Conservation (phyloP, 2,797 vertebrate species). For the Rhincodon typus region DNA sequence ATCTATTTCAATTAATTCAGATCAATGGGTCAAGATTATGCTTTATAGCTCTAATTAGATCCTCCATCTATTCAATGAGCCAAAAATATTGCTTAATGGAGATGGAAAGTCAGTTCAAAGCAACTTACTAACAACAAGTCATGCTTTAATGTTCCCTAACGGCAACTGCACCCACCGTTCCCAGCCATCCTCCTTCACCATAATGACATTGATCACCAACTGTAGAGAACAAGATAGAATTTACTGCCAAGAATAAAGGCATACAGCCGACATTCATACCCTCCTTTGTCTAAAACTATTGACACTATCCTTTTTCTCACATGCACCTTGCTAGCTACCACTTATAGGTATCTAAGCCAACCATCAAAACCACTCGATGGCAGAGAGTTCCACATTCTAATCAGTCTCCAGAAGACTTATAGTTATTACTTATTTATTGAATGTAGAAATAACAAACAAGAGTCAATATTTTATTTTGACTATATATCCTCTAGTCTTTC, state of each 20-base stretch:
- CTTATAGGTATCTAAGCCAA: neutral
- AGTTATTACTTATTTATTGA: neutral
- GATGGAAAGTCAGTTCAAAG: neutral
- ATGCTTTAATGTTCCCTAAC: neutral
- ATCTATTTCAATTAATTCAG: neutral
- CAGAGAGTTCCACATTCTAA: neutral
- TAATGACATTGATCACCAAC: neutral
- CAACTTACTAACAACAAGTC: neutral
- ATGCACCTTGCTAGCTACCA: neutral
- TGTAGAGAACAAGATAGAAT: neutral
- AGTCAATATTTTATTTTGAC: neutral
- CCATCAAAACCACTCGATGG: neutral
- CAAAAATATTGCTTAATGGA: neutral
- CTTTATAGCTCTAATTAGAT: neutral
- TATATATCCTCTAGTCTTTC: neutral
- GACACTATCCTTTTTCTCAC: neutral
- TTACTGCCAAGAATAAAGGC: neutral
- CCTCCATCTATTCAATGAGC: neutral
- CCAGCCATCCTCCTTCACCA: neutral
- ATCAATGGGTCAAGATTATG: neutral
- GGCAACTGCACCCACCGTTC: neutral
- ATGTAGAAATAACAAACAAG: neutral
- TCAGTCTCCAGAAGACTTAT: neutral
- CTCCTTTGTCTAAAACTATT: neutral
- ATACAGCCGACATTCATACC: neutral